phyloP scores from a whole-genome alignment of 2,888 invertebrate species.

The Apomyelois bistriatella region DNA sequence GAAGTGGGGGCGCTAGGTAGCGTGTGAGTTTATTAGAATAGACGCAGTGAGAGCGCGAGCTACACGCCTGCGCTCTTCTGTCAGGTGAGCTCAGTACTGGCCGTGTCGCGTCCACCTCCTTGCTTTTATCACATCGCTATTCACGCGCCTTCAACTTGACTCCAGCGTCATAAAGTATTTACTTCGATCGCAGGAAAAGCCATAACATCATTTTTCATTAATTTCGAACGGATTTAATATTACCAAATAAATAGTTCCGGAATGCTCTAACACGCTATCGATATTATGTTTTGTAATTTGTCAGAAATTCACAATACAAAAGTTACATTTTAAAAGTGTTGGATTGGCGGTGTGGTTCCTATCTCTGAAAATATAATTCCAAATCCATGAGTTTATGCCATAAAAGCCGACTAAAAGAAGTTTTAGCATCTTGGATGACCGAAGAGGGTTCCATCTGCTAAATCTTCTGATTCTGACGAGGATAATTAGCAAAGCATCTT shows the following conservation, averaged over 20 bases:
- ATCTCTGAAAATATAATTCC: no score
- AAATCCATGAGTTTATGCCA: no score
- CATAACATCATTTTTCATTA: neutral
- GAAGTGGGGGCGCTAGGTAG: conserved; percentile 45
- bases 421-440: no score
- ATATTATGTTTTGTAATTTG: no score
- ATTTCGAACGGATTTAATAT: neutral
- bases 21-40: conserved; percentile 18
- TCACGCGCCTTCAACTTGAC: conserved; percentile 72
- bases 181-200: conserved; percentile 17
- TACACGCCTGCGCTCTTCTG: conserved; percentile 55
- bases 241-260: neutral
- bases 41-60: conserved; percentile 35
- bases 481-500: no score
- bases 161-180: conserved; percentile 34
- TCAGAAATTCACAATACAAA: no score
- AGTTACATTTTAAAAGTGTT: no score
- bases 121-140: conserved; percentile 73
- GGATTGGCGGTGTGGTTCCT: no score
- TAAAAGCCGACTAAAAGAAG: no score
- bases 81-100: conserved; percentile 64
- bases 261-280: neutral
- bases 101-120: conserved; percentile 58
- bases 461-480: no score
- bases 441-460: no score